These are phyloP conservation scores for Alviniconcha marisindica DNA, from an alignment of 1,140 invertebrate species.

Conservation along the genomic window DNA sequence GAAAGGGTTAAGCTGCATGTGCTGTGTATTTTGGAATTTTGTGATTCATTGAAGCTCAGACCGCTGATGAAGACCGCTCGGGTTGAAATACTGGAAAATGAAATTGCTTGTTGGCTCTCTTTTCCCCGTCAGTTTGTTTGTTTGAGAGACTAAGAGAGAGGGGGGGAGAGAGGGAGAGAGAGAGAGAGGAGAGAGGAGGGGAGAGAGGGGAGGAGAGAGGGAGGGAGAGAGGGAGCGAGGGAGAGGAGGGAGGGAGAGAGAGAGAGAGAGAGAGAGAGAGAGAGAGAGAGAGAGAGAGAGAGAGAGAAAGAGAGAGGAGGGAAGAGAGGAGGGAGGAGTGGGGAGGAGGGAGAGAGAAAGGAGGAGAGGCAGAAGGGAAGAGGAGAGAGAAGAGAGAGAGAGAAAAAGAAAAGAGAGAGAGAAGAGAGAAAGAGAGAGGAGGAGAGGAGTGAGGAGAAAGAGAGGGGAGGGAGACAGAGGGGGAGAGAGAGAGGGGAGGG, in stretches of 20 bases:
- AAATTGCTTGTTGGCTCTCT: too few relatives aligned
- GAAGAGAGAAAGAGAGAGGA: not conserved
- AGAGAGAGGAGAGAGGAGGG: not conserved
- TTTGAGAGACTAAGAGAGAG: too few relatives aligned
- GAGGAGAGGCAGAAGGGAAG: not conserved
- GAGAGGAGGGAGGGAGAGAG: not conserved
- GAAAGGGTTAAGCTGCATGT: too few relatives aligned
- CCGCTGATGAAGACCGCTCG: too few relatives aligned
- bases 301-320: conserved; percentile 1
- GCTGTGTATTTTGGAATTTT: too few relatives aligned
- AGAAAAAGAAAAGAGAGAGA: not conserved
- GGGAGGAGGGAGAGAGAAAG: not conserved
- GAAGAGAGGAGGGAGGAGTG: not conserved
- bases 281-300: not conserved
- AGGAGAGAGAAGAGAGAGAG: not conserved
- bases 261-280: not conserved
- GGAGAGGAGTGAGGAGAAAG: not conserved
- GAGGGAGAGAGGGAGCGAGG: not conserved
- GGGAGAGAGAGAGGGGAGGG: not conserved
- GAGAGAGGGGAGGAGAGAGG: not conserved
- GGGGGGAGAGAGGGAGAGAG: not conserved
- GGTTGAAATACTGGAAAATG: too few relatives aligned
- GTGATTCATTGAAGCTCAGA: too few relatives aligned
- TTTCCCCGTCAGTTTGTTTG: too few relatives aligned
- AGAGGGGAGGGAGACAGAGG: conserved; percentile 1